Percentiles rank a stretch among this genome's conserved stretches.
phyloP scores from a whole-genome alignment of 1,140 invertebrate species.

The Drosophila miranda region DNA sequence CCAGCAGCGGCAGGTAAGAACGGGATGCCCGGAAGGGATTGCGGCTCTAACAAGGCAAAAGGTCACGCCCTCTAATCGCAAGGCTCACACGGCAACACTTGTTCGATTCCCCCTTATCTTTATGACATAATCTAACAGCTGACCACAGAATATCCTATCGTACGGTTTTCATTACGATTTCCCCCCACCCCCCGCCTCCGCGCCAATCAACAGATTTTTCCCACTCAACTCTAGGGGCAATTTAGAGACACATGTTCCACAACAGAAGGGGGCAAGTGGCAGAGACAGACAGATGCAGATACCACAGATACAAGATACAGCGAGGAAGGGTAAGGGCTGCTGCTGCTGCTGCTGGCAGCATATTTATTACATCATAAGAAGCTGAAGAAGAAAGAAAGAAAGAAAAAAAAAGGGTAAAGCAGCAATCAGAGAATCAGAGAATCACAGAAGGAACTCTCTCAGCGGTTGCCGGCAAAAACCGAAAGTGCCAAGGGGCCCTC shows the following conservation, averaged over 20 bases:
- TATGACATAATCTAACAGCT: slow-evolving; percentile 47
- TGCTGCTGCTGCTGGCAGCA: slow-evolving; percentile 17
- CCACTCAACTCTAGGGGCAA: slow-evolving; percentile 39
- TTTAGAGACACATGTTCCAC: slow-evolving; percentile 76
- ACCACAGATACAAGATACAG: slow-evolving; percentile 42
- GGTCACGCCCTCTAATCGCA: not conserved
- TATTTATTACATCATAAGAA: slow-evolving; percentile 76
- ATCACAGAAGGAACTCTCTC: slow-evolving; percentile 27
- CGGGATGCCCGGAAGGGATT: no score
- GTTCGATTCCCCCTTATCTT: slow-evolving; percentile 30
- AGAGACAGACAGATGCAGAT: slow-evolving; percentile 11
- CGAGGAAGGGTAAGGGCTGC: slow-evolving; percentile 1
- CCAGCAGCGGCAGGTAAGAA: no score
- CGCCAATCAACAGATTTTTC: slow-evolving; percentile 75
- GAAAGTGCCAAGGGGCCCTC: slow-evolving; percentile 63
- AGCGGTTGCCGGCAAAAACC: slow-evolving; percentile 46
- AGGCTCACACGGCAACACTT: slow-evolving; percentile 41
- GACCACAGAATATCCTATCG: slow-evolving; percentile 67
- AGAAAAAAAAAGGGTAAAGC: slow-evolving; percentile 34
- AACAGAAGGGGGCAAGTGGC: slow-evolving; percentile 11
- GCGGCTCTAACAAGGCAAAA: no score
- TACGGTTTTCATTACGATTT: slow-evolving; percentile 31
- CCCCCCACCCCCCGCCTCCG: slow-evolving; percentile 43
- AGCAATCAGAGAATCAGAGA: slow-evolving; percentile 71
- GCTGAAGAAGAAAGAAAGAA: slow-evolving; percentile 21